Evolutionary conservation across 2,888 invertebrate species (phyloP).

Genomic region (Coelopa pilipes): DNA sequence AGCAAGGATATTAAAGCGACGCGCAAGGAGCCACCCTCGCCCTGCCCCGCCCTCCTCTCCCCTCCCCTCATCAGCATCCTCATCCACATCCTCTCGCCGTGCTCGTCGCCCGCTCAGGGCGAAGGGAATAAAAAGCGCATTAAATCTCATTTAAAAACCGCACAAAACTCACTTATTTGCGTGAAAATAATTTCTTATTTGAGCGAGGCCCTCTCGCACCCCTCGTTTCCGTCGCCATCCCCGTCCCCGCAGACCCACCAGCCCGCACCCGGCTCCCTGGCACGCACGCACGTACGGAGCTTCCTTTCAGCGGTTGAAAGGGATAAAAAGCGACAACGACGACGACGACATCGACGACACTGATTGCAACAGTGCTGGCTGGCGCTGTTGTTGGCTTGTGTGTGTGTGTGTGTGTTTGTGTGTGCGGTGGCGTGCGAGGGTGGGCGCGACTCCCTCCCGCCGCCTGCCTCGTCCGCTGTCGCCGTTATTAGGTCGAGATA

Average conservation of each 20-base stretch:
- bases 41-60: conserved; percentile 31
- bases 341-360: conserved; percentile 13
- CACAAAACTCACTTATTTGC: conserved; percentile 34
- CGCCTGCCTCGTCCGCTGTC: background rate
- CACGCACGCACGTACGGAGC: conserved; percentile 7
- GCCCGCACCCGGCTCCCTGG: background rate
- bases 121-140: conserved; percentile 58
- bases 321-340: conserved; percentile 11
- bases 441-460: conserved; percentile 1
- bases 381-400: conserved; percentile 10
- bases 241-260: background rate
- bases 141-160: conserved; percentile 59
- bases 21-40: background rate
- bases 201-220: background rate
- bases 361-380: conserved; percentile 12
- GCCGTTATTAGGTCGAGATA: conserved; percentile 12
- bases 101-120: conserved; percentile 46
- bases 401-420: conserved; percentile 17
- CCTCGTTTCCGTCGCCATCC: too few relatives aligned
- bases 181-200: conserved; percentile 38
- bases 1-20: conserved; percentile 21
- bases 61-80: conserved; percentile 1
- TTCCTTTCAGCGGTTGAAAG: conserved; percentile 26
- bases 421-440: conserved; percentile 12
- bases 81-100: too few relatives aligned